Base-by-base conservation (phyloP, 2,113 vertebrate species). In the Semicossyphus pulcher region DNA sequence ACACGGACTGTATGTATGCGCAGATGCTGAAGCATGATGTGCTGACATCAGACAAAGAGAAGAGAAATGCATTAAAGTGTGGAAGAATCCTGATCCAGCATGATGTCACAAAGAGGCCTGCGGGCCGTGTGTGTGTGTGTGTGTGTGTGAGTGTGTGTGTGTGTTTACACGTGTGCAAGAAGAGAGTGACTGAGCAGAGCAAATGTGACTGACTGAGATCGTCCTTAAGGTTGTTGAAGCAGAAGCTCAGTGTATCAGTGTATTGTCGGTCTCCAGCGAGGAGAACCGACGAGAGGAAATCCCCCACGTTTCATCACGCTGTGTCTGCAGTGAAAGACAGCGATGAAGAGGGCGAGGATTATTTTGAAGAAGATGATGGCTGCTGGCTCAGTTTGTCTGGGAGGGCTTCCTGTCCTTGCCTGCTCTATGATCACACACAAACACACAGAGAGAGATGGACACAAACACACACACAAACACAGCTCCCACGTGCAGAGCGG, bases 1-100 rank as follows among this genome's bases (percentile, higher is more conserved):
- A 89, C 37, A 7, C 15, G 29, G 58, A 62, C 58, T 25, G 86
- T 91, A 91, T 92, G 91, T 92, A 92, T 92, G 91, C 83, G 84
- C 87, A 85, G 79, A 85, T 63, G 51, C 44, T 23, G 26, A 83
- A 79, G 90, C 87, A 93, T 93, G 91, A 89, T 57, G 72, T 37
- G 68, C 85, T 54, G 89, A 88, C 88, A 89, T 91, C 89, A 89
- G 86, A 84, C 18, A n/a, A 48, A 61, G 48, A 59, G 5, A 76
- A 75, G n/a, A 70, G 72, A 80, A 87, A 87, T 85, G 86, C 86
- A 79, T 79, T 73, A 72, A 79, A 83, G 86, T 81, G 58, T 80
- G 31, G 31, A 85, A 79, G 82, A 91, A 65, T 72, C 79, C 70
- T 64, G 63, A 88, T 72, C 73, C 68, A 74, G 88, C 87, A 89